Evolutionary conservation across 2,113 vertebrate genomes (phyloP).

Genomic region (Osmerus eperlanus): DNA sequence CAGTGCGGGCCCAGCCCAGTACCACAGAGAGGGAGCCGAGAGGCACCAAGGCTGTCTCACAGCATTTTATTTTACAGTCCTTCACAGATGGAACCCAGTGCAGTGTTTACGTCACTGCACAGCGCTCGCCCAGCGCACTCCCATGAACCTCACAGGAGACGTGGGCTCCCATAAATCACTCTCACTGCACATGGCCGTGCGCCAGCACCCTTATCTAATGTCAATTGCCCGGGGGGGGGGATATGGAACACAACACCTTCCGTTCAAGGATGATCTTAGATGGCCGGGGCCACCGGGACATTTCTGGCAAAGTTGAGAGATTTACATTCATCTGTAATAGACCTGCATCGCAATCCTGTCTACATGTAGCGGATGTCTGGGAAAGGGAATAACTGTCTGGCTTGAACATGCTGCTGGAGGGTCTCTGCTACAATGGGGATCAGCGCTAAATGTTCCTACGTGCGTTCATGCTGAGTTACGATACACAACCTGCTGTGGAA

Average conservation of each 20-base stretch:
- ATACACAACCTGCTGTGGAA: too few species aligned
- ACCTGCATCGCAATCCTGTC: too few species aligned
- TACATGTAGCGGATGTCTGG: too few species aligned
- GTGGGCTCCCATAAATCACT: constrained; percentile 49
- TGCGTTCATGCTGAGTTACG: too few species aligned
- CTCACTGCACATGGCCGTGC: constrained; percentile 37
- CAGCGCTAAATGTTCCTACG: too few species aligned
- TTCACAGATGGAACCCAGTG: constrained; percentile 18
- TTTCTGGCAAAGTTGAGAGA: constrained; percentile 5
- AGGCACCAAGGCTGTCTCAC: constrained; percentile 14
- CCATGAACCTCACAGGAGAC: constrained; percentile 36
- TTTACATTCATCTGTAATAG: too few species aligned
- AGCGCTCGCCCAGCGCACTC: constrained; percentile 17
- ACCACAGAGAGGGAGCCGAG: not conserved
- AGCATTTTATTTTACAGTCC: constrained; percentile 26
- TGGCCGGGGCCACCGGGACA: constrained; percentile 7
- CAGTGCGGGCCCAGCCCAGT: not conserved
- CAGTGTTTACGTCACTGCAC: constrained; percentile 26
- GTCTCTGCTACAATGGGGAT: too few species aligned
- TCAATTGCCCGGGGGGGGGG: constrained; percentile 43
- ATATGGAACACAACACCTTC: constrained; percentile 42
- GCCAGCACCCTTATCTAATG: constrained; percentile 59
- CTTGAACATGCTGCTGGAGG: too few species aligned
- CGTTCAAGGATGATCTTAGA: constrained; percentile 9
- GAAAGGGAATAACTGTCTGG: too few species aligned